Conservation (phyloP, 2,888 invertebrate genomes). For the Podotricha telesiphe region DNA sequence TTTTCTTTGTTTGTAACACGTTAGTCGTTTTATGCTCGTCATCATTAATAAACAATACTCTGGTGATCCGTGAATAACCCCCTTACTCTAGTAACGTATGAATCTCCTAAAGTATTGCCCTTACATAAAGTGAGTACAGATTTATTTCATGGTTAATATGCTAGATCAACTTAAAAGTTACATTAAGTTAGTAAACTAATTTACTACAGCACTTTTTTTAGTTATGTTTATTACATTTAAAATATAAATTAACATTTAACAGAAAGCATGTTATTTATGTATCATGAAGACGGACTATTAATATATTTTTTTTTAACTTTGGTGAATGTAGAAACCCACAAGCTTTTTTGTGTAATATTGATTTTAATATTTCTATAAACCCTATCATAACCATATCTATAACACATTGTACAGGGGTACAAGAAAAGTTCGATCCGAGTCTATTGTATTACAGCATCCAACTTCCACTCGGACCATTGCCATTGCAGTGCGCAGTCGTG, state of each 20-base stretch:
- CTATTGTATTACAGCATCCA: constrained; percentile 70
- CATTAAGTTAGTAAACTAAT: neutral
- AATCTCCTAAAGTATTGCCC: constrained; percentile 26
- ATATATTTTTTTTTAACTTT: neutral
- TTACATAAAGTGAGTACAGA: constrained; percentile 33
- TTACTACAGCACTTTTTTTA: neutral
- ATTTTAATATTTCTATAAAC: constrained; percentile 67
- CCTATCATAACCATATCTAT: constrained; percentile 63
- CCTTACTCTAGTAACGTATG: constrained; percentile 34
- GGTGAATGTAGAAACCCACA: neutral
- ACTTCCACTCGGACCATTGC: constrained; percentile 69
- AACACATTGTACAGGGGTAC: constrained; percentile 59
- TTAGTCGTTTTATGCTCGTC: constrained; percentile 73
- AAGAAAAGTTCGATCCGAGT: constrained; percentile 61
- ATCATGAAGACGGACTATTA: neutral
- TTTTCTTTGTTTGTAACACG: constrained; percentile 76
- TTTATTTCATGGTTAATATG: neutral
- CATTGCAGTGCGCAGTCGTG: constrained; percentile 71
- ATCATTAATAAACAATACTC: constrained; percentile 63
- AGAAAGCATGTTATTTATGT: constrained; percentile 9
- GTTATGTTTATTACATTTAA: neutral
- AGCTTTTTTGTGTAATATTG: constrained; percentile 55
- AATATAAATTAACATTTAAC: neutral
- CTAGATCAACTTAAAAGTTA: neutral
- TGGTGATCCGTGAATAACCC: constrained; percentile 34